These are phyloP conservation scores for Rhinoptilus africanus DNA, from an alignment of 2,113 vertebrate species.

Conservation along the genomic window DNA sequence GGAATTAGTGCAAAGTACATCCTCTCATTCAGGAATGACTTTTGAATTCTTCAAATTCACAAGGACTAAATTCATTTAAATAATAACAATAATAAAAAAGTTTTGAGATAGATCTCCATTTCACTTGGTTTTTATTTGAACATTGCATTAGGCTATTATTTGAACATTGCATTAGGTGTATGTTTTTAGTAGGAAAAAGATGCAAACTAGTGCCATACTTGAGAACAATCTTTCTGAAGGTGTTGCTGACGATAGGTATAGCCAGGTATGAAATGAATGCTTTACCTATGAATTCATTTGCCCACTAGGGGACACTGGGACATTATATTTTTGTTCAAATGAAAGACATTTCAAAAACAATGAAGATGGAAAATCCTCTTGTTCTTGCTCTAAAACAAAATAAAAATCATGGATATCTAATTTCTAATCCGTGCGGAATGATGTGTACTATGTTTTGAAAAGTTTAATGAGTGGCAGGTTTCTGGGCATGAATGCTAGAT, in stretches of 20 bases:
- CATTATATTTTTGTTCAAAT: slow-evolving; percentile 48
- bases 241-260: not conserved
- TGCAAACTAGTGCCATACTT: not conserved
- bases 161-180: not conserved
- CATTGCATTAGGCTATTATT: not conserved
- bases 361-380: not conserved
- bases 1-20: not conserved
- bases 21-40: not conserved
- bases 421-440: not conserved
- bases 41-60: not conserved
- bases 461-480: not conserved
- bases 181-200: not conserved
- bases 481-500: not conserved
- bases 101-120: not conserved
- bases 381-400: not conserved
- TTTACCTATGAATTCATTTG: not conserved
- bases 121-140: not conserved
- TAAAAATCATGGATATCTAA: not conserved
- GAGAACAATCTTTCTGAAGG: not conserved
- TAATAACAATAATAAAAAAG: not conserved
- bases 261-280: not conserved
- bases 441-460: not conserved
- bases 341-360: not conserved
- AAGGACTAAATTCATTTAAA: not conserved
- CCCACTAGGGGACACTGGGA: slow-evolving; percentile 76